Evolutionary conservation across 2,888 invertebrate species (phyloP).

Genomic region (Epistrophe eligans): DNA sequence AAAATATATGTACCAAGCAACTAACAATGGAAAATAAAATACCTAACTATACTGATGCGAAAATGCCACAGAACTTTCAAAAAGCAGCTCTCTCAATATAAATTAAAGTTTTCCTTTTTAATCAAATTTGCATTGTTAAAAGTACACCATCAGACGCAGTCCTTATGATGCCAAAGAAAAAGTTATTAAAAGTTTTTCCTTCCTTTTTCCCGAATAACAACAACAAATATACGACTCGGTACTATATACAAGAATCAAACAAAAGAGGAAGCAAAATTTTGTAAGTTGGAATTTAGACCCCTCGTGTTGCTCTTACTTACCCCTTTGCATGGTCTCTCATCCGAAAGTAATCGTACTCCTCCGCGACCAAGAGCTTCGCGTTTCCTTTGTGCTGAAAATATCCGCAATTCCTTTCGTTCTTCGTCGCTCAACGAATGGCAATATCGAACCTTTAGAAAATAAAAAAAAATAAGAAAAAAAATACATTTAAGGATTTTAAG

Average conservation of each 20-base stretch:
- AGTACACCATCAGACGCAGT: slow-evolving; percentile 58
- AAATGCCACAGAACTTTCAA: slow-evolving; percentile 14
- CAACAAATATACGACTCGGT: no score
- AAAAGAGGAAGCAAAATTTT: slow-evolving; percentile 45
- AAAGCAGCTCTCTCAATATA: slow-evolving; percentile 28
- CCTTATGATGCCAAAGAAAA: slow-evolving; percentile 16
- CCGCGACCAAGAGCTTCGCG: slow-evolving; percentile 97
- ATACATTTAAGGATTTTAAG: slow-evolving; percentile 53
- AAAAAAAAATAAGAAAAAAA: slow-evolving; percentile 39
- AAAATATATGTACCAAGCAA: neutral
- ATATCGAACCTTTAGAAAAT: slow-evolving; percentile 90
- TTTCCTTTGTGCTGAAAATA: slow-evolving; percentile 97
- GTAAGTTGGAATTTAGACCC: slow-evolving; percentile 3
- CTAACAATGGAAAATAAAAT: slow-evolving; percentile 21
- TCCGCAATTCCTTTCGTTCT: slow-evolving; percentile 95
- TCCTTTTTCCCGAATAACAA: slow-evolving; percentile 26
- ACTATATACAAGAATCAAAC: no score
- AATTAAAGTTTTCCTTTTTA: slow-evolving; percentile 71
- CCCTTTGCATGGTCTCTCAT: slow-evolving; percentile 90
- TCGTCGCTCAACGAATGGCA: slow-evolving; percentile 97
- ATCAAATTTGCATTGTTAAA: slow-evolving; percentile 75
- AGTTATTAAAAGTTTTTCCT: slow-evolving; percentile 72
- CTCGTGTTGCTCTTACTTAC: slow-evolving; percentile 87
- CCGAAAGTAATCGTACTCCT: slow-evolving; percentile 92
- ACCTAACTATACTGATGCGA: slow-evolving; percentile 25